These are phyloP conservation scores for Amia ocellicauda DNA, from an alignment of 2,113 vertebrate species.

Conservation along the genomic window DNA sequence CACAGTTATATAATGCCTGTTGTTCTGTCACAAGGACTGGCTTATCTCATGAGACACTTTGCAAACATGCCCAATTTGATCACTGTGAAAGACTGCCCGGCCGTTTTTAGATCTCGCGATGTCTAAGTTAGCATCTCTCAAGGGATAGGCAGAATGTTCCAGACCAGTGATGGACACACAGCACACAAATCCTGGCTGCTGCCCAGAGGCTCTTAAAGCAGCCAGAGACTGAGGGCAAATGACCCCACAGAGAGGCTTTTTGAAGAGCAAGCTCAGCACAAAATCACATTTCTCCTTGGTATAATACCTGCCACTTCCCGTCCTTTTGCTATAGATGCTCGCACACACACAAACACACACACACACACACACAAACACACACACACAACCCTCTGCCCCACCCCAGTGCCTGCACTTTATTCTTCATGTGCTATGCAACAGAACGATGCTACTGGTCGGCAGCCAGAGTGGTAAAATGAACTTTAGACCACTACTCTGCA, in stretches of 20 bases:
- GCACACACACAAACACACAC: conserved; percentile 4
- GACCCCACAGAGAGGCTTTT: conserved; percentile 29
- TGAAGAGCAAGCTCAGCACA: background rate
- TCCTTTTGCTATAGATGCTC: background rate
- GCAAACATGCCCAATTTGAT: conserved; percentile 19
- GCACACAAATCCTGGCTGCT: conserved; percentile 31
- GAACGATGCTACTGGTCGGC: background rate
- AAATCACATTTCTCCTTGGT: background rate
- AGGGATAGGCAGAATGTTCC: conserved; percentile 30
- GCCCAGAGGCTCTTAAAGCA: conserved; percentile 33
- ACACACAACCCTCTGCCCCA: too few relatives aligned
- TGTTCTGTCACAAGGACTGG: background rate
- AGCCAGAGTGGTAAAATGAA: background rate
- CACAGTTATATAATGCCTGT: too few relatives aligned
- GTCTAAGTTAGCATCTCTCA: conserved; percentile 25
- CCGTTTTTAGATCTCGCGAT: conserved; percentile 38
- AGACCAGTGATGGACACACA: conserved; percentile 31
- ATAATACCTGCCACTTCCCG: conserved; percentile 15
- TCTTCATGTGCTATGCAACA: too few relatives aligned
- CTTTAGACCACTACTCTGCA: background rate
- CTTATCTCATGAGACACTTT: too few relatives aligned
- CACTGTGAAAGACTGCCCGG: conserved; percentile 24
- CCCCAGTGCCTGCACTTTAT: too few relatives aligned
- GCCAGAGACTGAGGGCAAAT: conserved; percentile 17
- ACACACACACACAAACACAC: too few relatives aligned